These are phyloP conservation scores for Alexandromys fortis DNA, from an alignment of 2,113 vertebrate species.

Conservation along the genomic window DNA sequence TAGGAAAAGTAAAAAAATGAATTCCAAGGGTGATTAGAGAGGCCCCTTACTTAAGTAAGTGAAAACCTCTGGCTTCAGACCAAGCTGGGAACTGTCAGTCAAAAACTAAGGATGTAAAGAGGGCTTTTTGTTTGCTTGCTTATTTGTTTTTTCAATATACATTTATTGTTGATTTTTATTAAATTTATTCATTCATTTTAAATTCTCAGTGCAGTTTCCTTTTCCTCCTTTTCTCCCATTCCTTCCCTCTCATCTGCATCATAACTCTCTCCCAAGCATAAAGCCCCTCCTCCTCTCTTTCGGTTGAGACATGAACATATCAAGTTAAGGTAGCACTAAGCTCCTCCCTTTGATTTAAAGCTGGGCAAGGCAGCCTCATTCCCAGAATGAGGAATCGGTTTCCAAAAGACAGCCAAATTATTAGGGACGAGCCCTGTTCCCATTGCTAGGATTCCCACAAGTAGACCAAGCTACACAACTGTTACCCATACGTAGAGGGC, in stretches of 20 bases:
- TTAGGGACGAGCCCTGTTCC: neutral
- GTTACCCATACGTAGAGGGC: neutral
- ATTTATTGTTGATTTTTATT: neutral
- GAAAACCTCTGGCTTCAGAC: neutral
- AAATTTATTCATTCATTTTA: neutral
- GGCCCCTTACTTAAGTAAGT: neutral
- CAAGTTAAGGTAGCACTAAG: neutral
- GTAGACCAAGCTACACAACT: neutral
- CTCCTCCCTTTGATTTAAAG: neutral
- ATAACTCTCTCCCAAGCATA: too few species aligned
- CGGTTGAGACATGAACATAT: neutral
- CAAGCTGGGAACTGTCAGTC: neutral
- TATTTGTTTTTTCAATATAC: neutral
- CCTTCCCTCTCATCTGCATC: neutral
- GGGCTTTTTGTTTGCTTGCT: neutral
- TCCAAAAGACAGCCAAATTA: neutral
- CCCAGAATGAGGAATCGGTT: neutral
- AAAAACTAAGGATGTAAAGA: neutral
- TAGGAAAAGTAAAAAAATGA: conserved; percentile 19
- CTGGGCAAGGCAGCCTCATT: neutral
- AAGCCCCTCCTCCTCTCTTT: neutral
- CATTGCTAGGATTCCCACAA: neutral
- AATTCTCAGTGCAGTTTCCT: neutral
- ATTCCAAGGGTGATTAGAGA: neutral
- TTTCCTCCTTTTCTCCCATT: neutral